Evolutionary conservation across 2,797 vertebrate species (phyloP).

Genomic region (Pipistrellus kuhlii): DNA sequence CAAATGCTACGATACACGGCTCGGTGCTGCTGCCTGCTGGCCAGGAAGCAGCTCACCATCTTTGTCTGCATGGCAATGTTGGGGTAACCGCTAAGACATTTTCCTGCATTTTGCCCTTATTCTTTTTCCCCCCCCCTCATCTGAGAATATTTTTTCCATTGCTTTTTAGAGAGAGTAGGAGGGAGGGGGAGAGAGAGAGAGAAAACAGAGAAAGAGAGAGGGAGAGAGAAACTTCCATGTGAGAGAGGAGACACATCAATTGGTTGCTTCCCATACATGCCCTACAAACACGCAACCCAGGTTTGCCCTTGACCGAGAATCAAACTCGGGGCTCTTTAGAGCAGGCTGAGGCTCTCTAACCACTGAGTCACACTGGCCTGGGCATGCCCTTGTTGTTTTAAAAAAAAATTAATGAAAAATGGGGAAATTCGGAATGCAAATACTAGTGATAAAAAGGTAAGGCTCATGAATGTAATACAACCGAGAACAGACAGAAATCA

Average conservation of each 20-base stretch:
- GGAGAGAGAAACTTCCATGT: neutral
- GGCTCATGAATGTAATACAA: neutral
- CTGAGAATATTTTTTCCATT: too few relatives aligned
- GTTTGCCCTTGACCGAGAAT: neutral
- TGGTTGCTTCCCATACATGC: neutral
- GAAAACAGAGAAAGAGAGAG: too few relatives aligned
- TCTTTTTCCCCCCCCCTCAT: neutral
- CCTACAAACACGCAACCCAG: neutral
- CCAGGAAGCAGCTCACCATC: neutral
- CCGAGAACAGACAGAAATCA: neutral
- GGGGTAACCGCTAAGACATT: neutral
- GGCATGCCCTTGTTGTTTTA: neutral
- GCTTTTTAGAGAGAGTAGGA: too few relatives aligned
- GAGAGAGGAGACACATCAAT: neutral
- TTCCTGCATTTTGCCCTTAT: neutral
- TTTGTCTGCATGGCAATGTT: neutral
- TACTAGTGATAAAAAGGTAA: neutral
- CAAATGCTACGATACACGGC: rapidly evolving
- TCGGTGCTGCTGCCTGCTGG: neutral
- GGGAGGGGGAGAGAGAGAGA: neutral
- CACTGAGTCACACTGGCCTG: neutral
- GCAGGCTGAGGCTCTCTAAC: neutral
- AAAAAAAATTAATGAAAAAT: neutral
- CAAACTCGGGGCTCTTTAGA: neutral
- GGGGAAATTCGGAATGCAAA: neutral